Percentiles rank a stretch among this genome's conserved stretches.
phyloP scores from a whole-genome alignment of 1,140 invertebrate genomes.

The Marisa cornuarietis region DNA sequence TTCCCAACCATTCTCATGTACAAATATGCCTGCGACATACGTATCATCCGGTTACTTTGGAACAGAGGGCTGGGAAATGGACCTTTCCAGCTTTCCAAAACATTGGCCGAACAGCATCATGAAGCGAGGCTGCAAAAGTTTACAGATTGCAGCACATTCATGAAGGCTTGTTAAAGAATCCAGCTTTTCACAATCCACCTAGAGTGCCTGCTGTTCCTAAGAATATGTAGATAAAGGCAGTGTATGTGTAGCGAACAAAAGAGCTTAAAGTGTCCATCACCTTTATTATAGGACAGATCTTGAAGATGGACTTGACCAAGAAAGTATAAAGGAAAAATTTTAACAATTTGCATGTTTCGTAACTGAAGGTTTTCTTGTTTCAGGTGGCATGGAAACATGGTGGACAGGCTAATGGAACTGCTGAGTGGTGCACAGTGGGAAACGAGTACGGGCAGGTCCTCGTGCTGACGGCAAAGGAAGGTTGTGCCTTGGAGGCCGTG shows the following conservation, averaged over 20 bases:
- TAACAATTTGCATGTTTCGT: too few species aligned
- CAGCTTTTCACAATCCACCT: too few species aligned
- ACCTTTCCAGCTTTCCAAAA: slow-evolving; percentile 26
- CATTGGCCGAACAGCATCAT: slow-evolving; percentile 24
- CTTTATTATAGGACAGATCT: too few species aligned
- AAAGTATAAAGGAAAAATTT: too few species aligned
- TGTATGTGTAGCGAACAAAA: too few species aligned
- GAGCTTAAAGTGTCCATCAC: too few species aligned
- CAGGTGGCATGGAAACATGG: slow-evolving; percentile 32
- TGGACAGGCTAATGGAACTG: slow-evolving; percentile 25
- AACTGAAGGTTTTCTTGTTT: not conserved
- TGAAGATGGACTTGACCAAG: too few species aligned
- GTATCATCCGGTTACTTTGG: not conserved
- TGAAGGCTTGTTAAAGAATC: too few species aligned
- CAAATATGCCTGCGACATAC: not conserved
- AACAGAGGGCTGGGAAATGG: slow-evolving; percentile 34
- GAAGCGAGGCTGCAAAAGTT: slow-evolving; percentile 5
- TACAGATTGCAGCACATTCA: not conserved
- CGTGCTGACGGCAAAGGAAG: slow-evolving; percentile 31
- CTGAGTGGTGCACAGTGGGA: slow-evolving; percentile 33
- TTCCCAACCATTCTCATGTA: slow-evolving; percentile 2
- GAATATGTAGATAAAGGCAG: too few species aligned
- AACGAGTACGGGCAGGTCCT: slow-evolving; percentile 37
- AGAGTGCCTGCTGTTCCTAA: too few species aligned
- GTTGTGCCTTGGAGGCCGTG: slow-evolving; percentile 23